Evolutionary conservation across 2,797 vertebrate genomes (phyloP), one percentile per base, ranked within the genome.

Genomic region (Tamandua tetradactyla): DNA sequence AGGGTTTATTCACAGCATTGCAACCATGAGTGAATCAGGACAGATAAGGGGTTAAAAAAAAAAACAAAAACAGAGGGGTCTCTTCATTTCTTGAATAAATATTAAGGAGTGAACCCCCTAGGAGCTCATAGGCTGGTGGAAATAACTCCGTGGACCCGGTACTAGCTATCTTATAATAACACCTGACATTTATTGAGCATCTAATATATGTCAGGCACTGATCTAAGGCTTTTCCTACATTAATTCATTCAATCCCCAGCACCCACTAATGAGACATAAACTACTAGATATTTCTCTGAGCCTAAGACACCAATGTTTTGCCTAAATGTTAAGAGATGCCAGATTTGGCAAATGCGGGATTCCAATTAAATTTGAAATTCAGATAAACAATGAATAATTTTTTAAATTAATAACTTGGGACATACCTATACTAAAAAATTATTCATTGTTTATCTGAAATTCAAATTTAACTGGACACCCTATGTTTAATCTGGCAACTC

Each of bases 131-230:
- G 27, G n/a, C 75, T 55, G n/a, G 18, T 30, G 23, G 14, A 57
- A 47, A 57, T 1, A 18, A 8, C n/a, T 42, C 72, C 11, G 32
- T 18, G 23, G 22, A 42, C 17, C 35, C 1, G 8, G 13, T 42
- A 2, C 3, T 0, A n/a, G 25, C 32, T 12, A 0, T 22, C 17
- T 25, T 30, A 30, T 3, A n/a, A 30, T 30, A 22, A 32, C 20
- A 3, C 5, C 44, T 23, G 5, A 12, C 47, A 4, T 42, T 42
- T 35, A 37, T 5, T 22, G 25, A 74, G 42, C 23, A 10, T 59
- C 66, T 68, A 32, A 49, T n/a, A 3, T 13, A 35, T 55, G 30
- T 68, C 30, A 49, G 23, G 23, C 23, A 0, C 37, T 1, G 47
- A 13, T 13, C 22, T 2, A 2, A 85, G 64, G 35, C 37, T 62